Base-by-base conservation (phyloP, 2,113 vertebrate genomes). In the Collichthys lucidus region DNA sequence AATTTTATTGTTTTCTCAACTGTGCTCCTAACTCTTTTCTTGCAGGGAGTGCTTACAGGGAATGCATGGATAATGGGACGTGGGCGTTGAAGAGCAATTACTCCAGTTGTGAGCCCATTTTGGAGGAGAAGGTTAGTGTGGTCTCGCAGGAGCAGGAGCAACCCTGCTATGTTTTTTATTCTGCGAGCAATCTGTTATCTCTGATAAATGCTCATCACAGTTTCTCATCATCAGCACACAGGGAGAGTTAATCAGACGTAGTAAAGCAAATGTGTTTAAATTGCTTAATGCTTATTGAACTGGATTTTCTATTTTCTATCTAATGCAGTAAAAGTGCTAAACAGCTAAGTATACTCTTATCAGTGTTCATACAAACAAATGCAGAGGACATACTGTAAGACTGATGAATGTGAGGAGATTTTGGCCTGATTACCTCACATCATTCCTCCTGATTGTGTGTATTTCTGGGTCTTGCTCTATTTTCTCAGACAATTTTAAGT, bases 31-130 rank as follows among this genome's bases (percentile, higher is more conserved):
- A 31, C 65, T 75, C 29, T 79, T 62, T 24, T 68, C 64, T 87
- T 80, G 40, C 91, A 99, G 98, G 97, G 89, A 99, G 95, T 52
- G 97, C 96, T 57, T 98, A 97, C 92, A 96, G 98, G 85, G 97
- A 98, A 89, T 99, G 98, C 90, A 92, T 97, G 91, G 97, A 96
- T 77, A 99, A 99, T 16, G 98, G 98, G 14, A 99, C 97, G 0
- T 99, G 98, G 98, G 97, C 98, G 40, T 91, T 96, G 55, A 96
- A 95, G 92, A 97, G 97, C 91, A 98, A 99, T 95, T 99, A 99
- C 92, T 98, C 98, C 10, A 96, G 96, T 82, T 99, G 98, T 0
- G 96, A 98, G 71, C 97, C 98, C 67, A 99, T 99, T 93, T 88
- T 99, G 89, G 96, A 97, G 8, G 96, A 98, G 75, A 97, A 98